Conservation (phyloP, 2,888 invertebrate genomes). For the Argynnis bischoffii region DNA sequence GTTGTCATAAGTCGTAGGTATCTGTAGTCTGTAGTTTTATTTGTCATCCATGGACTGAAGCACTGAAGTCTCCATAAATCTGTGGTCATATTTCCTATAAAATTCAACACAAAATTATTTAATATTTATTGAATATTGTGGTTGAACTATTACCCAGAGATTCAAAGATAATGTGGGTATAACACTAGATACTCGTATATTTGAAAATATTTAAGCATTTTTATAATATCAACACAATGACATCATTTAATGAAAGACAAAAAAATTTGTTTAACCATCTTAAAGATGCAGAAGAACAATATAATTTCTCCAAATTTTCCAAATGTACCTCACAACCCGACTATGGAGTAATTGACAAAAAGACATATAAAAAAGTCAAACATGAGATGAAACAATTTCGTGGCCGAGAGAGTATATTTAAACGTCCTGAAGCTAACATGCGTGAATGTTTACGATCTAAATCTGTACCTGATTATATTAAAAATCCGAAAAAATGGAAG, state of each 20-base stretch:
- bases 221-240: constrained; percentile 50
- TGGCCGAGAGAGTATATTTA: constrained; percentile 90
- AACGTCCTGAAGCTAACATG: constrained; percentile 86
- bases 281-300: constrained; percentile 84
- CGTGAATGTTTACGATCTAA: constrained; percentile 78
- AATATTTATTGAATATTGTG: no score
- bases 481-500: constrained; percentile 91
- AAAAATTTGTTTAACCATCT: constrained; percentile 87
- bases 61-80: no score
- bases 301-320: constrained; percentile 63
- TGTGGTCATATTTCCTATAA: no score
- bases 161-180: no score
- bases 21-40: no score
- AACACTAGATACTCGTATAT: no score
- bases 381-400: constrained; percentile 84
- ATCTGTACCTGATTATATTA: constrained; percentile 77
- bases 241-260: constrained; percentile 83
- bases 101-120: no score
- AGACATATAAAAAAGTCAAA: constrained; percentile 65
- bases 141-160: no score
- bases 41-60: no score
- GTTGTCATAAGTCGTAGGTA: no score
- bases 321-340: constrained; percentile 56
- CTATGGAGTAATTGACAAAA: constrained; percentile 61
- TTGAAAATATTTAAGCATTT: no score